Base-by-base conservation (phyloP, 2,113 vertebrate genomes). In the Apistogramma diplotaenia region DNA sequence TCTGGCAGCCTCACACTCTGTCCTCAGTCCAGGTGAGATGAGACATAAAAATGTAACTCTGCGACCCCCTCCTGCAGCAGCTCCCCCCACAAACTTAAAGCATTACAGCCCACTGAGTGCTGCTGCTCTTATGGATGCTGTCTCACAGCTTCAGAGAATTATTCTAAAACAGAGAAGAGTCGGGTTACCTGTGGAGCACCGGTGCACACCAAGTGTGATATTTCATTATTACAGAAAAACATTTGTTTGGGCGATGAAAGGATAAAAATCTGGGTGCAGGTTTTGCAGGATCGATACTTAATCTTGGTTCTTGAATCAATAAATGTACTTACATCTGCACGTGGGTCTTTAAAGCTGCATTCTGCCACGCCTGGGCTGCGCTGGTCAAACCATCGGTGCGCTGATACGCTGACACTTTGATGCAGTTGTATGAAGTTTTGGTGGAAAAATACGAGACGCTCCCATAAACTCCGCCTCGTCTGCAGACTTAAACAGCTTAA, bases 1-100 rank as follows among this genome's bases (percentile, higher is more conserved):
- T 79, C 74, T 54, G 78, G 78, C 83, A 71, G 85, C 72, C 29
- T 67, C 18, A 8, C 54, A 46, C 77, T 85, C 53, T 54, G 46
- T 58, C 57, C 81, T n/a, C 60, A 4, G 13, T 85, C 67, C 53
- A 86, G 65, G 80, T 58, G 57, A 84, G 82, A 87, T 83, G 62
- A 91, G 84, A 85, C 80, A 91, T 87, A 84, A 81, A 85, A 79
- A 84, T 74, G 59, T 83, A 85, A 65, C 78, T 27, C 67, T 1
- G 8, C 61, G 19, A 29, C 54, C 16, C 76, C 33, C 67, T 74
- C 54, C 65, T 51, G 40, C 16, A 2, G 40, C 16, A 4, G 12
- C 40, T 70, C 43, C 65, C 65, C 15, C 37, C 60, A 55, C 67
- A 1, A 12, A 54, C 55, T 82, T 61, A 57, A 40, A 62, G 43